Evolutionary conservation across 1,140 invertebrate species (phyloP), one percentile per base, ranked within the genome.

Genomic region (Lepidurus arcticus): DNA sequence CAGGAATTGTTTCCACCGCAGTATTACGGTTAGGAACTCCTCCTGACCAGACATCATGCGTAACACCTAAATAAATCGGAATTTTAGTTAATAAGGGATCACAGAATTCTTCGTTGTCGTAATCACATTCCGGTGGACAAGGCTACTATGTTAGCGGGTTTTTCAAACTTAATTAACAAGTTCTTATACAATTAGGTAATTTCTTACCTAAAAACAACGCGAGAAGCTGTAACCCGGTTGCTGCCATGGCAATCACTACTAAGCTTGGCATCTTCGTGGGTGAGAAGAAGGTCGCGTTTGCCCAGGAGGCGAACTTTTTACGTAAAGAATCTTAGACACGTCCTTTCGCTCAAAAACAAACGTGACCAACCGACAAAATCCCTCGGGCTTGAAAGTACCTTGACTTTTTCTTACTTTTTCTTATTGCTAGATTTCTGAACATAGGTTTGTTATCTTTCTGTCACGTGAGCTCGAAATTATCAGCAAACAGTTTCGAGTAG

Each of bases 41-140:
- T 65, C 53, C 53, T 13, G 53, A 65, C 53, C 53, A 65, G 53
- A 21, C 53, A 65, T 65, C 53, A 65, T 65, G 53, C 53, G 53
- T 7, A 65, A 65, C 53, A 65, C 53, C 53, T 65, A 13, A n/a
- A 65, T 65, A 11, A 47, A 47, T 47, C 1, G 16, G 16, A 47
- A 16, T 11, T 11, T 11, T 47, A 47, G 45, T 47, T 47, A 47
- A 10, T 16, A 47, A 10, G 16, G 45, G 34, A 4, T 34, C 45
- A 47, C 45, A 47, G 10, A 47, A 47, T 47, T 11, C 0, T 34
- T 34, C 34, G 34, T 4, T 34, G 34, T 4, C 34, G 34, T 34
- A 34, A 34, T 34, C 34, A 34, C 34, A 34, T 34, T 34, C 34
- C 34, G 34, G 34, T 34, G 34, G 4, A 34, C 3, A 34, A 34